Conservation (phyloP, 2,888 invertebrate species). For the Drosophila falleni region DNA sequence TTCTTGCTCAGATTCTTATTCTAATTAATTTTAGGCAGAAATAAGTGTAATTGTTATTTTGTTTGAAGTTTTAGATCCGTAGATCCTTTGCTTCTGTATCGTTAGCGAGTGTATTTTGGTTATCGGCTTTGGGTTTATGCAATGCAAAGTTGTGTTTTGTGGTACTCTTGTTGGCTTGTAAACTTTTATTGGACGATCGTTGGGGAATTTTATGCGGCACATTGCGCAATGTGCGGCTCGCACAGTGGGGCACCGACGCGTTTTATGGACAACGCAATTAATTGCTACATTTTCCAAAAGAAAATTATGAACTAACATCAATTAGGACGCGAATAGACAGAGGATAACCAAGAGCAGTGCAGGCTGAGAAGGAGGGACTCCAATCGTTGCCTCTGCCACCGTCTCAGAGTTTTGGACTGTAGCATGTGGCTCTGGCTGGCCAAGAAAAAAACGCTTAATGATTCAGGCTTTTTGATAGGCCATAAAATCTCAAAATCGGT, state of each 20-base stretch:
- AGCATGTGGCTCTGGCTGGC: constrained; percentile 35
- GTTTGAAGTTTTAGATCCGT: too few species aligned
- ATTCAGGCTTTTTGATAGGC: constrained; percentile 80
- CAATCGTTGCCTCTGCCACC: background rate
- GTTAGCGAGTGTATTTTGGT: constrained; percentile 25
- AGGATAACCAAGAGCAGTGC: constrained; percentile 17
- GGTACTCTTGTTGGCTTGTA: constrained; percentile 67
- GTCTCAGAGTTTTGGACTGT: constrained; percentile 13
- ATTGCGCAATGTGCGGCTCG: constrained; percentile 77
- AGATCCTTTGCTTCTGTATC: background rate
- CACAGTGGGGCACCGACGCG: constrained; percentile 78
- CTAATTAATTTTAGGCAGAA: background rate
- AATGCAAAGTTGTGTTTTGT: constrained; percentile 28
- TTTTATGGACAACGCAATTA: constrained; percentile 78
- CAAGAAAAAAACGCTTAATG: constrained; percentile 64
- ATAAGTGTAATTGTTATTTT: background rate
- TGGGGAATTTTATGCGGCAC: constrained; percentile 64
- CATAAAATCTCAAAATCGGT: constrained; percentile 77
- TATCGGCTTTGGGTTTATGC: constrained; percentile 27
- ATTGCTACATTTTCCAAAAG: constrained; percentile 80
- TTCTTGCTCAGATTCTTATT: too few species aligned
- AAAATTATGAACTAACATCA: constrained; percentile 81
- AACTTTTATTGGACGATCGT: constrained; percentile 74
- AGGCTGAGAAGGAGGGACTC: background rate
- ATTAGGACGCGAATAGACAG: constrained; percentile 67